Base-by-base conservation (phyloP, 2,113 vertebrate genomes). In the Prionailurus viverrinus region DNA sequence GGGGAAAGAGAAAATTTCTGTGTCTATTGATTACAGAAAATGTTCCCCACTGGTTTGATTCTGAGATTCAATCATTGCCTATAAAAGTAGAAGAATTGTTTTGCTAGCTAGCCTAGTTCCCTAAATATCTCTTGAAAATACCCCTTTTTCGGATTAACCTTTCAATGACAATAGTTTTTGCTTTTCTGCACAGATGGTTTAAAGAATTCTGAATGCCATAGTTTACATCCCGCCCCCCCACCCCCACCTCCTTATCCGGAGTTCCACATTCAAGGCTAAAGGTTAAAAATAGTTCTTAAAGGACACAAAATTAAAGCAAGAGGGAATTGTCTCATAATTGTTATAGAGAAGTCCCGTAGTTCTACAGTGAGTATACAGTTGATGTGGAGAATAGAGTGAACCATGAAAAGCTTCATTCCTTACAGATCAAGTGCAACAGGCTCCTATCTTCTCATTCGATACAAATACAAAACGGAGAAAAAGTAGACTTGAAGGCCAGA, bases 371-470 rank as follows among this genome's bases (percentile, higher is more conserved):
- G 45, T 96, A 76, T 96, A n/a, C 41, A 87, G 82, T 53, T 69
- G 4, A 65, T 61, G 36, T 58, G 45, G 74, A 71, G 61, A 74
- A 25, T 7, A 83, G 82, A 79, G 8, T 16, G 15, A 89, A 79
- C 92, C 81, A 31, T 16, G 83, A 69, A 97, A 86, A 89, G 23
- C 89, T 91, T 92, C 63, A 90, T 96, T 90, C 63, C 83, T 97
- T 82, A n/a, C 5, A 61, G 13, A n/a, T 65, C 82, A 65, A 8
- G 66, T 76, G 89, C 74, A 89, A 83, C 93, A 2, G 0, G 58
- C 73, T 58, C 12, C n/a, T 76, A 0, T 33, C 18, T 4, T 83
- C 86, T 78, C 39, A 11, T 63, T 48, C 15, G 7, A 48, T 39
- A 79, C 58, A 73, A 71, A 84, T 14, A 13, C 3, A 2, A 91